Base-by-base conservation (phyloP, 2,888 invertebrate genomes). In the Heliconius erato region DNA sequence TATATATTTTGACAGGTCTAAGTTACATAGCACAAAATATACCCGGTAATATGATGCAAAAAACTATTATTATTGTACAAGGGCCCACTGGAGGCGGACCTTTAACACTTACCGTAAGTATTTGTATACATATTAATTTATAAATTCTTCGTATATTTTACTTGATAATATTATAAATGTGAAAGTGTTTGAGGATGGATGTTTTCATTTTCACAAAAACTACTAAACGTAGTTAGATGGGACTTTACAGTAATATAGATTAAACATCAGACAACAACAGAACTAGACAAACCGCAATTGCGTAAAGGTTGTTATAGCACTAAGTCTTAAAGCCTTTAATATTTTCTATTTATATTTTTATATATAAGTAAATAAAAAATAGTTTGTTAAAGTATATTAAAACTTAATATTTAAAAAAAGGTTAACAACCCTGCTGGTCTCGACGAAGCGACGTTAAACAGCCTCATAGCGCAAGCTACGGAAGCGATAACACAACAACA, bases 401-500 rank as follows among this genome's bases (percentile, higher is more conserved):
- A 78, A 67, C 68, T 79, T 76, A 79, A 65, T 80, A 80, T 82
- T 77, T 84, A 76, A 89, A 54, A 54, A 28, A 95, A 96, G 96
- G 96, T 96, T 88, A 96, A 96, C 95, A 96, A 96, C 90, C 94
- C 96, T 16, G 93, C 92, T 76, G 96, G 94, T 74, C 88, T 96
- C 91, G 96, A 96, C 92, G 96, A 96, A 90, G 94, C 94, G 87
- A 96, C 96, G 86, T 90, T 96, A 89, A 96, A 95, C 94, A 95
- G 91, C 90, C 94, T 96, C 90, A 96, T 96, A 88, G 91, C 96
- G 76, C 96, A 96, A 90, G 96, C 96, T 88, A 96, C 95, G 90
- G 96, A 96, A 91, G 96, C 96, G 90, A 95, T 96, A 90, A 94
- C 94, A 77, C 96, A 96, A 93, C 96, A 96, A 90, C 96, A 96